Percentiles rank a stretch among this genome's conserved stretches.
These are phyloP conservation scores for Xiphydria camelus DNA, from an alignment of 2,888 invertebrate species.

Conservation along the genomic window DNA sequence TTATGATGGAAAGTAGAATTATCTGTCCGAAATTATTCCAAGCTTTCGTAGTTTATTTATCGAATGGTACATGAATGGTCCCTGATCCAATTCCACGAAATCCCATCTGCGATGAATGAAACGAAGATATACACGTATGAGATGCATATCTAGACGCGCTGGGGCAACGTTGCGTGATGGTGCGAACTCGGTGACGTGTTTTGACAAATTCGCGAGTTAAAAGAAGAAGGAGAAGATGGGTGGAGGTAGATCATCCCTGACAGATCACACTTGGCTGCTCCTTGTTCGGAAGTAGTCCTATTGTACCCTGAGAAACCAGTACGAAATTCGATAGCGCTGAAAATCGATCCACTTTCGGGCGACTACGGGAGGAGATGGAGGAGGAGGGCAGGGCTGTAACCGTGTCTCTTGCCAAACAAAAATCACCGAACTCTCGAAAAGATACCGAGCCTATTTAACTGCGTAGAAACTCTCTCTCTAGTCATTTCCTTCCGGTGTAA, in stretches of 20 bases:
- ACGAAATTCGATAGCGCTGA: conserved; percentile 42
- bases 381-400: no score
- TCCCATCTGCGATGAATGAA: neutral
- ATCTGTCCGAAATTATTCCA: no score
- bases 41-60: no score
- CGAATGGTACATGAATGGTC: no score
- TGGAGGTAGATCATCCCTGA: conserved; percentile 30
- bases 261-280: conserved; percentile 36
- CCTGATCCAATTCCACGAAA: neutral
- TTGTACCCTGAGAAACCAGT: conserved; percentile 22
- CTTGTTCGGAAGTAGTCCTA: conserved; percentile 7
- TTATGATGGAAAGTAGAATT: no score
- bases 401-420: no score
- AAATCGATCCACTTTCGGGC: conserved; percentile 36
- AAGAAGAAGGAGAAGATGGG: neutral
- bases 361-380: no score
- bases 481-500: no score
- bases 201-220: neutral
- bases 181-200: neutral
- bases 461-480: no score
- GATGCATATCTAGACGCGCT: conserved; percentile 5
- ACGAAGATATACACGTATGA: conserved; percentile 3
- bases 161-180: no score
- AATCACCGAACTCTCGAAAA: no score
- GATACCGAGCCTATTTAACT: no score